These are phyloP conservation scores for Scomber scombrus DNA, from an alignment of 2,113 vertebrate genomes.

Conservation along the genomic window DNA sequence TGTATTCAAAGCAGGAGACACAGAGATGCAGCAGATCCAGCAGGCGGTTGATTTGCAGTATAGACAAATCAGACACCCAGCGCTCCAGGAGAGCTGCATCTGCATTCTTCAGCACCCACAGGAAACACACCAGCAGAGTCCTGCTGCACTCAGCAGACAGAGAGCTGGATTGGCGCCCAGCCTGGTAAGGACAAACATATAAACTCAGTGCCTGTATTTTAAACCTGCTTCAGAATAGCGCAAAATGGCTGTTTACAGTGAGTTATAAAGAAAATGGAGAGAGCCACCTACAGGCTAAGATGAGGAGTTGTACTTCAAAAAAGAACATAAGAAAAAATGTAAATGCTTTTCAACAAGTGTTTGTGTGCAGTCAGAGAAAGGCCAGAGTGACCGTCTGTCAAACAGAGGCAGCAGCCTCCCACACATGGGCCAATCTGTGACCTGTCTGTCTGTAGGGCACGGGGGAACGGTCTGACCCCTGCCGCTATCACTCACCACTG, in stretches of 20 bases:
- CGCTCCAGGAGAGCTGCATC: constrained; percentile 88
- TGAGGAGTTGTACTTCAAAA: constrained; percentile 27
- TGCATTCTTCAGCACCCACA: constrained; percentile 93
- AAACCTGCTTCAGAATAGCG: constrained; percentile 16
- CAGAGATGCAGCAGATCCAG: constrained; percentile 91
- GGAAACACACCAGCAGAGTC: constrained; percentile 90
- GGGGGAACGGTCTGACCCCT: constrained; percentile 61
- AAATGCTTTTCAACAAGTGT: constrained; percentile 22
- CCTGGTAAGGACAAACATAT: constrained; percentile 79
- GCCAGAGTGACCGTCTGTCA: constrained; percentile 24
- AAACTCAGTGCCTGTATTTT: constrained; percentile 38
- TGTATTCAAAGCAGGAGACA: constrained; percentile 93
- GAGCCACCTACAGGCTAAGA: constrained; percentile 66
- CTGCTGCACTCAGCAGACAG: constrained; percentile 91
- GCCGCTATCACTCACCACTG: constrained; percentile 85
- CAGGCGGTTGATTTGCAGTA: constrained; percentile 90
- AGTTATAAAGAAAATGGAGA: constrained; percentile 14
- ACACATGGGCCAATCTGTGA: constrained; percentile 53
- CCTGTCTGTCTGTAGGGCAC: constrained; percentile 49
- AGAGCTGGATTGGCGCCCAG: constrained; percentile 83
- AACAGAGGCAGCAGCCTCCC: constrained; percentile 42
- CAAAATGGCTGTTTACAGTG: constrained; percentile 48
- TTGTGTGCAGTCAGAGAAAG: constrained; percentile 16
- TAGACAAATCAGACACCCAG: constrained; percentile 90
- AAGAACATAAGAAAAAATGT: constrained; percentile 33